Conservation (phyloP, 2,113 vertebrate genomes). For the Podilymbus podiceps region DNA sequence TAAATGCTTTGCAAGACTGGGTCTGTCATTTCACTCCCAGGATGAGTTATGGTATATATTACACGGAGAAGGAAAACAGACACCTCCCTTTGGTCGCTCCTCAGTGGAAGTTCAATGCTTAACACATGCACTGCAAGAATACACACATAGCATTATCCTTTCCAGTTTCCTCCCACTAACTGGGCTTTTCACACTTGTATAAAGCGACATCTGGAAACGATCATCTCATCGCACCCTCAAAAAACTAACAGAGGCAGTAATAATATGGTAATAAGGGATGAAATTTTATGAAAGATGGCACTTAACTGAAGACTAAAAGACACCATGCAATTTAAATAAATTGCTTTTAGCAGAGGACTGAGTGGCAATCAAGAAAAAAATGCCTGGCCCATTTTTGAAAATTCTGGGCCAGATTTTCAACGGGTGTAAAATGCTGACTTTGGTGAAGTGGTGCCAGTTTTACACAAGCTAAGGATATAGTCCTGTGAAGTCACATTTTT, state of each 20-base stretch:
- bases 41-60: background rate
- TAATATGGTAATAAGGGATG: conserved; percentile 33
- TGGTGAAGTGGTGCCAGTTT: background rate
- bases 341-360: conserved; percentile 16
- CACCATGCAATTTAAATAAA: conserved; percentile 48
- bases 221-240: conserved; percentile 9
- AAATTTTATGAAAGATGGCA: conserved; percentile 43
- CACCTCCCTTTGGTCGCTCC: background rate
- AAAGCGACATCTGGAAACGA: conserved; percentile 48
- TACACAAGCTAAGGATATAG: background rate
- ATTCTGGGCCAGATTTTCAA: background rate
- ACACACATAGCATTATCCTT: background rate
- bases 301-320: conserved; percentile 38
- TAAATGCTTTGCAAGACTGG: background rate
- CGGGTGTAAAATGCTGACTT: background rate
- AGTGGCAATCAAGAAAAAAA: background rate
- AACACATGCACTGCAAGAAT: background rate
- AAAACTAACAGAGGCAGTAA: conserved; percentile 23
- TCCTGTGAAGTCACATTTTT: background rate
- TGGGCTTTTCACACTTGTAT: background rate
- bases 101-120: background rate
- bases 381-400: background rate
- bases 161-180: background rate
- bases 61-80: background rate
- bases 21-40: background rate